Percentiles rank a stretch among this genome's conserved stretches.
phyloP scores from a whole-genome alignment of 2,113 vertebrate genomes.

The Harpagus bidentatus region DNA sequence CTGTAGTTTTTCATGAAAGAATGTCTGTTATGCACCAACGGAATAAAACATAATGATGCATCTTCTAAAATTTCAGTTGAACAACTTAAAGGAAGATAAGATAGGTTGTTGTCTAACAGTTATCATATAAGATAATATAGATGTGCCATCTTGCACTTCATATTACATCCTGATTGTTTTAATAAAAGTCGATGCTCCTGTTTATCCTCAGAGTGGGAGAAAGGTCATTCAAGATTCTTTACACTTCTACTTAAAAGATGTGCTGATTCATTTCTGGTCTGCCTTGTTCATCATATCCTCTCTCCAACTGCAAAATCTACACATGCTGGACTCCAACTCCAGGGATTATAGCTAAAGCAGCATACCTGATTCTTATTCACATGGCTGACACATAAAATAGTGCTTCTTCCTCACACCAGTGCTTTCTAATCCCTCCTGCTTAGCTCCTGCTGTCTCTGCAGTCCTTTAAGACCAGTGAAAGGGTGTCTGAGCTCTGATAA shows the following conservation, averaged over 20 bases:
- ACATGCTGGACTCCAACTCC: background rate
- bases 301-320: background rate
- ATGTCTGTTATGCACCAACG: background rate
- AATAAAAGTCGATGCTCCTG: accelerated
- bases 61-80: background rate
- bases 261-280: background rate
- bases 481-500: background rate
- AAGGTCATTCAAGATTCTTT: background rate
- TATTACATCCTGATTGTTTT: background rate
- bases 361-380: background rate
- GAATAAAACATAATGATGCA: background rate
- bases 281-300: background rate
- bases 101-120: background rate
- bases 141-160: background rate
- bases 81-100: background rate
- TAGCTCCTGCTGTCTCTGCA: background rate
- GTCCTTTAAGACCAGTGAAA: background rate
- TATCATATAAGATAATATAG: background rate
- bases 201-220: background rate
- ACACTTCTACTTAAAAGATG: background rate
- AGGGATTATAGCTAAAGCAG: background rate
- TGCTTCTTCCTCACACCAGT: background rate
- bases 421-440: background rate
- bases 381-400: background rate
- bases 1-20: background rate